phyloP scores from a whole-genome alignment of 2,113 vertebrate genomes.

The Cisticola juncidis region DNA sequence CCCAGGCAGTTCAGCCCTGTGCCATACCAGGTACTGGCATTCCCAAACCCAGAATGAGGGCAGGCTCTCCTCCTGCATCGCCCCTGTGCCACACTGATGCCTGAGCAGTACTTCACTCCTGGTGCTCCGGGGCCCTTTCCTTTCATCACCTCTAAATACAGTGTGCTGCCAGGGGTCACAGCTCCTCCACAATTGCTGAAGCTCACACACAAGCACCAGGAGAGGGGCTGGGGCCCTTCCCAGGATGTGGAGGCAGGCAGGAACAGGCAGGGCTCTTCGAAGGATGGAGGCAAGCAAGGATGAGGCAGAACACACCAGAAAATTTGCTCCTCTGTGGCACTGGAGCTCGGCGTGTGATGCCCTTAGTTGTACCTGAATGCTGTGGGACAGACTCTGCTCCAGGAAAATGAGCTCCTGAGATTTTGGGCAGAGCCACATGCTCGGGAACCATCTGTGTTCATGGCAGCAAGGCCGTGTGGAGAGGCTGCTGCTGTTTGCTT shows the following conservation, averaged over 20 bases:
- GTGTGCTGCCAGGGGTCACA: constrained; percentile 50
- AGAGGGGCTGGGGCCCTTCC: background rate
- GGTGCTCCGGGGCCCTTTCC: background rate
- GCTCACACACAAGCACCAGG: background rate
- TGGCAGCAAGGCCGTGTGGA: background rate
- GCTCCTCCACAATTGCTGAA: constrained; percentile 44
- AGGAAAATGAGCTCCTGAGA: background rate
- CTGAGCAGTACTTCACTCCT: background rate
- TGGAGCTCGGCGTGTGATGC: background rate
- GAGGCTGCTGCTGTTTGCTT: constrained; percentile 10
- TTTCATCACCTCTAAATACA: constrained; percentile 66
- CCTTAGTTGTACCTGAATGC: background rate
- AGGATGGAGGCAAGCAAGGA: background rate
- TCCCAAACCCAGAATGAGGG: background rate
- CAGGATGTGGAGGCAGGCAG: background rate
- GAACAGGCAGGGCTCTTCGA: background rate
- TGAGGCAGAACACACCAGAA: background rate
- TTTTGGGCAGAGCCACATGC: background rate
- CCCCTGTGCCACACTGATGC: background rate
- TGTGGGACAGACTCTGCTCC: background rate
- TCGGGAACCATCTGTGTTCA: background rate
- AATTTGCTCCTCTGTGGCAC: background rate
- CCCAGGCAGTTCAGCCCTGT: background rate
- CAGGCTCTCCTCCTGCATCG: fast-evolving
- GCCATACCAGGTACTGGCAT: background rate